A percentile compares a stretch with the other conserved stretches of the same genome.
These are phyloP conservation scores for Apodemia hepburni DNA, from an alignment of 2,888 invertebrate species.

Conservation along the genomic window DNA sequence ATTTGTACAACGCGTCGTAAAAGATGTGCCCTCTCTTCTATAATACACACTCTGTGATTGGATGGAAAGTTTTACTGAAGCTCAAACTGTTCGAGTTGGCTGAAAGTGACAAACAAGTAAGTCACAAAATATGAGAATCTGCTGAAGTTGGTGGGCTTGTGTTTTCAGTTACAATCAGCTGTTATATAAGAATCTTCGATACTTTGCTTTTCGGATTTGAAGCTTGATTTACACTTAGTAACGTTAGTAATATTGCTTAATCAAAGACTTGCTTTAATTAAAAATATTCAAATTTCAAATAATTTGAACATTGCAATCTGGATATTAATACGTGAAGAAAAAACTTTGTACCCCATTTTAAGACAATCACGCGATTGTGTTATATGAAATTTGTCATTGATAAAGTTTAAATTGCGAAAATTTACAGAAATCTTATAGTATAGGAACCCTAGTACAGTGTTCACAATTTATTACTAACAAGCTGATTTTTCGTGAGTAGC, in stretches of 20 bases:
- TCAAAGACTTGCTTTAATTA: background rate
- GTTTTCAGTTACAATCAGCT: conserved; percentile 15
- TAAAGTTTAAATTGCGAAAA: too few species aligned
- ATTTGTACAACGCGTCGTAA: background rate
- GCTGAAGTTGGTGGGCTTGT: conserved; percentile 13
- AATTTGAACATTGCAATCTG: too few species aligned
- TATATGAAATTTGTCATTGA: too few species aligned
- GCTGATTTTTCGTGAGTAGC: too few species aligned
- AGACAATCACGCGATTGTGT: too few species aligned
- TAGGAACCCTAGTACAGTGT: too few species aligned
- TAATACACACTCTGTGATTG: background rate
- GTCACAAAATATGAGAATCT: conserved; percentile 18
- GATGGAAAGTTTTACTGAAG: conserved; percentile 7
- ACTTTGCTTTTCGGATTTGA: conserved; percentile 12
- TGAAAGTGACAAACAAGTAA: conserved; percentile 31
- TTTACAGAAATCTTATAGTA: too few species aligned
- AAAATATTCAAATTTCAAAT: background rate
- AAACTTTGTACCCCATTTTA: too few species aligned
- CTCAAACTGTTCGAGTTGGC: conserved; percentile 20
- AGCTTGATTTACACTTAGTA: conserved; percentile 4
- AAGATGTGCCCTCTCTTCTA: background rate
- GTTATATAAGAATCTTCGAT: conserved; percentile 15
- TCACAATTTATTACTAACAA: too few species aligned
- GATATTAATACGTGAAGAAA: too few species aligned
- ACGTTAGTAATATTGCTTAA: background rate